Evolutionary conservation across 2,888 invertebrate species (phyloP).

Genomic region (Epinotia bilunana): DNA sequence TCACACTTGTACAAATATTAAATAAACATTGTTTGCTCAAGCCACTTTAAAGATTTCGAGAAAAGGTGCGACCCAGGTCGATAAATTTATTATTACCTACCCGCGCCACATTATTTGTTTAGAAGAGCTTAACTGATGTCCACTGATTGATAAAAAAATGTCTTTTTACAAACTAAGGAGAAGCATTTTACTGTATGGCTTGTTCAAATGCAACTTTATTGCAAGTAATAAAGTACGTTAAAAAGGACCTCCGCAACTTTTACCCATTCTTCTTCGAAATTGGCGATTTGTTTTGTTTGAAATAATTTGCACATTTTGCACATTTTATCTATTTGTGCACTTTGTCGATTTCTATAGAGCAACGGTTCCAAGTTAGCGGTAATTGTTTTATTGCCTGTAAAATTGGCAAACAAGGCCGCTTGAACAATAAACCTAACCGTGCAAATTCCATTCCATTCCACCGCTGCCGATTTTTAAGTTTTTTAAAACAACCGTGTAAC

Average conservation of each 20-base stretch:
- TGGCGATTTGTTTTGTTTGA: conserved; percentile 26
- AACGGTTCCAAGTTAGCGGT: conserved; percentile 13
- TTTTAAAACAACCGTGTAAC: neutral
- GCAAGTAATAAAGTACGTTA: conserved; percentile 20
- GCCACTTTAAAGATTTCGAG: conserved; percentile 16
- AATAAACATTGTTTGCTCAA: conserved; percentile 26
- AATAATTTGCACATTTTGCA: conserved; percentile 36
- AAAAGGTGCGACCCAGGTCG: conserved; percentile 19
- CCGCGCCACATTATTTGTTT: neutral
- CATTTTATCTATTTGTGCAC: conserved; percentile 30
- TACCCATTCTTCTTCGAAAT: conserved; percentile 23
- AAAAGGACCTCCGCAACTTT: conserved; percentile 24
- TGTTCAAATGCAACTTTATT: conserved; percentile 22
- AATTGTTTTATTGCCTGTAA: conserved; percentile 35
- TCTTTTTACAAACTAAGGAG: conserved; percentile 2
- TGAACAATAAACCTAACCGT: conserved; percentile 14
- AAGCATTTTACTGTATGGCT: neutral
- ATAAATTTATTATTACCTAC: conserved; percentile 21
- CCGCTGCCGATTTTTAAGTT: neutral
- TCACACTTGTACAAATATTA: conserved; percentile 41
- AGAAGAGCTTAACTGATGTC: conserved; percentile 1
- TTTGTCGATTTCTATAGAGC: conserved; percentile 18
- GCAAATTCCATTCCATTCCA: conserved; percentile 12
- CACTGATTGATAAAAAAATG: neutral
- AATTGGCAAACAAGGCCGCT: conserved; percentile 5